Evolutionary conservation across 2,797 vertebrate species (phyloP), one percentile per base, ranked within the genome.

Genomic region (Notolepis coatsorum): DNA sequence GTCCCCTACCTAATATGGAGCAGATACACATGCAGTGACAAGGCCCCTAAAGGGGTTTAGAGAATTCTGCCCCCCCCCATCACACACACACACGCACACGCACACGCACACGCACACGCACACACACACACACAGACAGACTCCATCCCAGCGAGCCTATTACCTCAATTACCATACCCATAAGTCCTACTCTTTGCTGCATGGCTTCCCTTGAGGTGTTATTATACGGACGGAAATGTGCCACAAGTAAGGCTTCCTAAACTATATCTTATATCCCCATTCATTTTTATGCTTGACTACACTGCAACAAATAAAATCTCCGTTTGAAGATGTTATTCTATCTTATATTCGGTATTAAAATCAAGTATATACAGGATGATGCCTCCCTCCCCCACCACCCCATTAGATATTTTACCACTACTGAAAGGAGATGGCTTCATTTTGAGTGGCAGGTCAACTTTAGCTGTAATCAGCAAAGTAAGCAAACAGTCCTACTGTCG

Each of bases 1-100:
- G 38, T 72, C 47, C 20, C 21, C 49, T 57, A n/a, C 64, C 60
- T 88, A 80, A 88, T 79, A 76, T 55, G 75, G 78, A 87, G 72
- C 57, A 73, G 50, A 78, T 67, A 55, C 38, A 68, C 42, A 79
- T 65, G 73, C 48, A 72, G 49, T 65, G 51, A 84, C 54, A 66
- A 43, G 24, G 54, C 20, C 37, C 7, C 43, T 61, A 54, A 65
- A 23, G 20, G 51, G 68, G 42, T 35, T 18, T 25, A 49, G 33
- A 58, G 50, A 52, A 43, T 38, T 10, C 5, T 6, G 24, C 4
- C 2, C 17, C 15, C 9, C 15, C 18, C 18, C n/a, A n/a, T n/a
- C n/a, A n/a, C n/a, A n/a, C n/a, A n/a, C n/a, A n/a, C n/a, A n/a
- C n/a, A n/a, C n/a, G 2, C 15, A 28, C 9, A 15, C 25, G 12